Evolutionary conservation across 1,140 invertebrate species (phyloP).

Genomic region (Xylocopa sonorina): DNA sequence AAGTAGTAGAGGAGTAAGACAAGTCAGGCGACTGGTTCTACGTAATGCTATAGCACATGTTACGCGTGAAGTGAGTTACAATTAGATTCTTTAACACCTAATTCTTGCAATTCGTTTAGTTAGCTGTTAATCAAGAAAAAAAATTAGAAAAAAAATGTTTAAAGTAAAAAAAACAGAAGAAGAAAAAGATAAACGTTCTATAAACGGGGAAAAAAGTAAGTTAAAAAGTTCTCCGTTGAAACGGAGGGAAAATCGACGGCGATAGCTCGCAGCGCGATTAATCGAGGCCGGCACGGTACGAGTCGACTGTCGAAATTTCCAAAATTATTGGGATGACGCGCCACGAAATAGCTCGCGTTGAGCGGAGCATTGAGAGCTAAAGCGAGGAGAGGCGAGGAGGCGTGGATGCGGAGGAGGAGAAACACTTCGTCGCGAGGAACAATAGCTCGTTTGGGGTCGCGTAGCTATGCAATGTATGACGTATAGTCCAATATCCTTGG

Average conservation of each 20-base stretch:
- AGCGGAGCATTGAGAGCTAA: no score
- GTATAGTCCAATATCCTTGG: constrained; percentile 68
- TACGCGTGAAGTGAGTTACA: no score
- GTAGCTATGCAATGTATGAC: constrained; percentile 68
- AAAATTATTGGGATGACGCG: constrained; percentile 62
- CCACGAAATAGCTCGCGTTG: constrained; percentile 55
- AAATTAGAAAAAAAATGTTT: not conserved
- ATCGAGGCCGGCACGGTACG: constrained; percentile 20
- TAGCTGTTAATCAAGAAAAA: not conserved
- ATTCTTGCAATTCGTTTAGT: not conserved
- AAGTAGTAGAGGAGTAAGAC: not conserved
- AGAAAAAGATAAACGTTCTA: not conserved
- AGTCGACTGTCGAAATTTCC: constrained; percentile 55
- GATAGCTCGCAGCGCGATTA: constrained; percentile 37
- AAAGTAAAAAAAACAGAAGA: not conserved
- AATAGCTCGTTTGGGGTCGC: constrained; percentile 69
- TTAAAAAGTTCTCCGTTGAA: not conserved
- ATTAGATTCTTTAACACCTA: not conserved
- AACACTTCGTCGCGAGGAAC: constrained; percentile 64
- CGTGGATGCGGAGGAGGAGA: constrained; percentile 25
- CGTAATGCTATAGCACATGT: no score
- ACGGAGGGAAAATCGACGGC: not conserved
- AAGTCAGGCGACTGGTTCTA: not conserved
- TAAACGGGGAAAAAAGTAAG: not conserved
- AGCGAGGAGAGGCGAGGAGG: not conserved